phyloP scores from a whole-genome alignment of 1,140 invertebrate genomes.

The Augochlora pura region DNA sequence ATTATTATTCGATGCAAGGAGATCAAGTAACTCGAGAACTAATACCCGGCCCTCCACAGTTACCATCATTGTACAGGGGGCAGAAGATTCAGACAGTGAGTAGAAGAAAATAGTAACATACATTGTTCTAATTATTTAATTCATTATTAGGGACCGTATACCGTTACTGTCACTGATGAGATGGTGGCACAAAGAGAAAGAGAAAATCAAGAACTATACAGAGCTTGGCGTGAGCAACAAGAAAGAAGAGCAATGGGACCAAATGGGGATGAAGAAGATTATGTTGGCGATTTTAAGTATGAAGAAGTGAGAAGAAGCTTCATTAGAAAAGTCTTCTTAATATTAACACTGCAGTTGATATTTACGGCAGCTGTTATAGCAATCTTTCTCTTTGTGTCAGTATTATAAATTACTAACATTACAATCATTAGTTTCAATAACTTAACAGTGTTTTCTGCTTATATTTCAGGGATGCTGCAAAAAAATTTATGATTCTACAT shows the following conservation, averaged over 20 bases:
- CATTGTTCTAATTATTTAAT: background rate
- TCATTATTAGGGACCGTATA: constrained; percentile 68
- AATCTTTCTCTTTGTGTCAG: constrained; percentile 70
- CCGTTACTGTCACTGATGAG: constrained; percentile 65
- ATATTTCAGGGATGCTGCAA: constrained; percentile 54
- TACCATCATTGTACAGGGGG: constrained; percentile 65
- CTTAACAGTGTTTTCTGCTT: background rate
- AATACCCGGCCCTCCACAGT: constrained; percentile 58
- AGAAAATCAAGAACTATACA: constrained; percentile 67
- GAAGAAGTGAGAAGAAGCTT: constrained; percentile 63
- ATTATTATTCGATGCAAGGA: constrained; percentile 1
- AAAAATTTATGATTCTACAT: constrained; percentile 62
- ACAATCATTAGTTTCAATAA: background rate
- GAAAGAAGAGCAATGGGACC: constrained; percentile 40
- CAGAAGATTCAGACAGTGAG: constrained; percentile 67
- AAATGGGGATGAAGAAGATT: constrained; percentile 50
- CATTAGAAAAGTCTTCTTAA: constrained; percentile 69
- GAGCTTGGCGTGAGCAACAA: constrained; percentile 62
- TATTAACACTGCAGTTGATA: constrained; percentile 67
- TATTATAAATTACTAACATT: constrained; percentile 10
- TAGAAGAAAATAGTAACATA: background rate
- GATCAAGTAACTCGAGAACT: constrained; percentile 3
- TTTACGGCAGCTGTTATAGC: constrained; percentile 65
- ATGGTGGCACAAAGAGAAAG: constrained; percentile 68
- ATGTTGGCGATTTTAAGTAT: constrained; percentile 68